Evolutionary conservation across 92 coral and sea anemone species (phyloP), one percentile per base, ranked within the genome.

Genomic region (Bergia sp.): DNA sequence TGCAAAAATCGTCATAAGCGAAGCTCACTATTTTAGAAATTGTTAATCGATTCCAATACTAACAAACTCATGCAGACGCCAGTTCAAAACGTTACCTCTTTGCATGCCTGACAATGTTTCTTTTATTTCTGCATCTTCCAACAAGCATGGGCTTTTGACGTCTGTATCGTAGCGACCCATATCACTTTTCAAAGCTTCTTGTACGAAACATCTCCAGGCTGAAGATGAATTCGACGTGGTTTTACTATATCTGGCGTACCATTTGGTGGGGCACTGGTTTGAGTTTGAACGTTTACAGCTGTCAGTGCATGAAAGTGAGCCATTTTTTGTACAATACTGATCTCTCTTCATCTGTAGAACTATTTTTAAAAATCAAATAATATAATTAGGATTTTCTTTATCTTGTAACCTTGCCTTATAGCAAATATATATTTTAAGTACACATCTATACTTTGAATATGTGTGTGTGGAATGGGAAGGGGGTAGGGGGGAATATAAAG

Each of bases 211-310:
- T 40, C 85, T 37, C 85, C 85, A 81, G 7, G 36, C 8, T 7
- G 7, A 5, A 23, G 1, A 1, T 55, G 50, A 38, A 58, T 5
- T 7, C n/a, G 50, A 10, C 3, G 42, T n/a, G 23, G 15, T 20
- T 61, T 66, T 58, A 6, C 42, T 50, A 66, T 81, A 81, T 38
- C 85, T 81, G 0, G 85, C 85, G 37, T 57, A 58, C 85, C 85
- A 81, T 37, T 55, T 58, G 13, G 53, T 55, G 1, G 85, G 85
- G 11, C 85, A 81, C 3, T 37, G 58, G 12, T 81, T 7, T 13
- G 85, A 81, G 42, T 38, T 15, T 37, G 29, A 12, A 0, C 18
- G 16, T 61, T 58, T 81, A 40, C 85, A 81, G 47, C 7, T 3
- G 9, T 7, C 1, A 12, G 21, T 16, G 1, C 85, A 81, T 81